These are phyloP conservation scores for Liposcelis brunnea DNA, from an alignment of 2,888 invertebrate species.

Conservation along the genomic window DNA sequence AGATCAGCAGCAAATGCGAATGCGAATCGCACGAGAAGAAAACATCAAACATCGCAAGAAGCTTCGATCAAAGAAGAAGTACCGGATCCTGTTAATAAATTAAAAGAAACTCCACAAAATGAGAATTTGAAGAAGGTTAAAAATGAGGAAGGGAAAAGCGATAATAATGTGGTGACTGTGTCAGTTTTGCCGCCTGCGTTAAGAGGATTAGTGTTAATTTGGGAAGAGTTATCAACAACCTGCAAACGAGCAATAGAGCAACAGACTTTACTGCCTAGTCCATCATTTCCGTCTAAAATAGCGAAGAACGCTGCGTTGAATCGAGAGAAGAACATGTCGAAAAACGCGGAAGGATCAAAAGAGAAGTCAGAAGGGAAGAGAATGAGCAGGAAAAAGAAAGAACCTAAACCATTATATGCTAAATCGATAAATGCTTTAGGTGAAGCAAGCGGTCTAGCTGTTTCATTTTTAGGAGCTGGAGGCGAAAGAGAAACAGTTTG, in stretches of 20 bases:
- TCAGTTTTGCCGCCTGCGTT: constrained; percentile 73
- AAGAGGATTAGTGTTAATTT: constrained; percentile 70
- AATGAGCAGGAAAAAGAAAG: constrained; percentile 37
- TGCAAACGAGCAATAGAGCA: constrained; percentile 48
- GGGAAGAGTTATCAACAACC: constrained; percentile 66
- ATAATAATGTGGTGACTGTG: constrained; percentile 32
- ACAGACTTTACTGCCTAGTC: constrained; percentile 41
- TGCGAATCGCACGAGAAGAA: constrained; percentile 47
- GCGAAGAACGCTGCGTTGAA: constrained; percentile 19
- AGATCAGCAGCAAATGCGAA: constrained; percentile 64
- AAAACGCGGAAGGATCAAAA: constrained; percentile 25
- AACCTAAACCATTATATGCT: constrained; percentile 25
- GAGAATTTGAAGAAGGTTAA: constrained; percentile 1
- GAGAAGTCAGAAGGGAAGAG: constrained; percentile 20
- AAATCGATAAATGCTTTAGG: not conserved
- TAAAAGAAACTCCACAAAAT: not conserved
- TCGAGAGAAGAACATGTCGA: constrained; percentile 24
- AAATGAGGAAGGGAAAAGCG: constrained; percentile 1
- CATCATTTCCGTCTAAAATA: constrained; percentile 25
- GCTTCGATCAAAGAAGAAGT: constrained; percentile 24
- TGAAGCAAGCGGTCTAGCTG: not conserved
- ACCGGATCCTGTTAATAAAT: constrained; percentile 1
- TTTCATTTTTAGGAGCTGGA: not conserved
- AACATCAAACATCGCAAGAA: constrained; percentile 19
- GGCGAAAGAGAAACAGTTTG: constrained; percentile 37